Evolutionary conservation across 2,113 vertebrate species (phyloP), one percentile per base, ranked within the genome.

Genomic region (Nicator chloris): DNA sequence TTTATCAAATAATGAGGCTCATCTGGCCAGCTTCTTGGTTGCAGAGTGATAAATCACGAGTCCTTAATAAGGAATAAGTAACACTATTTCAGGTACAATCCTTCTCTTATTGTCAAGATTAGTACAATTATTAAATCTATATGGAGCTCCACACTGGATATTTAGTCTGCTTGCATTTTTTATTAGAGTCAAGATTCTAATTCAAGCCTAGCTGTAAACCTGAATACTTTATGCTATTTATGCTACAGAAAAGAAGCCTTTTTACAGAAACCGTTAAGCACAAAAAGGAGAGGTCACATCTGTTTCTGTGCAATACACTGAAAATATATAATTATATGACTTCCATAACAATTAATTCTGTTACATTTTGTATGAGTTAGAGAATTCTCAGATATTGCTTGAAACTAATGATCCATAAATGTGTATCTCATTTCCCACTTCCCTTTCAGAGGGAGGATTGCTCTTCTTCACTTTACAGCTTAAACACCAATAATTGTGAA

Each of bases 1-100:
- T 42, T 95, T 91, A 93, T 93, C 93, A 92, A 87, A 91, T 86
- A 93, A 95, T 20, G 45, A 18, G 35, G 19, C 26, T 95, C 9
- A 53, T 60, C 40, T 5, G 30, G 37, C 28, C 54, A 70, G 49
- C 21, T 90, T 82, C 82, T 93, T 87, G 16, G 53, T 44, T 96
- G 51, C 65, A 65, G 8, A 63, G 26, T 69, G 79, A 89, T 95
- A 95, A 96, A 95, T 96, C 57, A 82, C 50, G 22, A 28, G 53
- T 93, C 90, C 13, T 63, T 95, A 88, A 73, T 95, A 88, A 90
- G 6, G 50, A 80, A 35, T 70, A 75, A 88, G 31, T 73, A 87
- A 54, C 40, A 54, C 14, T 68, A 13, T 61, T 91, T 51, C 70
- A 47, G 40, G 35, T 81, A 44, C 37, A 88, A 57, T 70, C 14